Evolutionary conservation across 2,888 invertebrate species (phyloP), one percentile per base, ranked within the genome.

Genomic region (Hylaea fasciaria): DNA sequence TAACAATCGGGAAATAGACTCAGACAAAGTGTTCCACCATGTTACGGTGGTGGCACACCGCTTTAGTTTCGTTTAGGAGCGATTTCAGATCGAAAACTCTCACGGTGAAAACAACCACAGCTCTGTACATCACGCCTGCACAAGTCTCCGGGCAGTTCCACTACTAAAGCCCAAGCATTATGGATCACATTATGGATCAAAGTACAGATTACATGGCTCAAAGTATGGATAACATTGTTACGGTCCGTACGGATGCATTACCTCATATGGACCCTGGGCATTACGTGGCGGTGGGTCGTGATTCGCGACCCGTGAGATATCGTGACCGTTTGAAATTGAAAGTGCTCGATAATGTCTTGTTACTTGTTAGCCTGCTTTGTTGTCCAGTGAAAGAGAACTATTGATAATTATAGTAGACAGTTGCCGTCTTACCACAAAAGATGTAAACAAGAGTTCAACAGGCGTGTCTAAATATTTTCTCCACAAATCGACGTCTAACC

Each of bases 321-420:
- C 74, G 76, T 75, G 75, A 74, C 62, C 71, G 61, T 66, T 73
- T 63, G 72, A 72, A 68, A 73, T 64, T 67, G 75, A 77, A 75
- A 77, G 76, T 72, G 76, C 65, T 70, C 66, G 53, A 66, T 65
- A 55, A 65, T 62, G 61, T 54, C 57, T 62, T 61, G 64, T 57
- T 62, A 52, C 32, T 32, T n/a, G 37, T 22, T 22, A 22, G 57
- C 61, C 63, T 56, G 59, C 49, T 64, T 65, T 48, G 63, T 66
- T 17, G 29, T 61, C 40, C 22, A 64, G 58, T 43, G 56, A 59
- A 60, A 62, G 46, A 61, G 13, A 41, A n/a, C 45, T 41, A 62
- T 59, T 59, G 53, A 56, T 61, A 64, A 35, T 45, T 3, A 55
- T 47, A 47, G 32, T 37, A n/a, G n/a, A n/a, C 35, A 11, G 35